Conservation (phyloP, 2,113 vertebrate genomes). For the Hippocampus mohnikei region DNA sequence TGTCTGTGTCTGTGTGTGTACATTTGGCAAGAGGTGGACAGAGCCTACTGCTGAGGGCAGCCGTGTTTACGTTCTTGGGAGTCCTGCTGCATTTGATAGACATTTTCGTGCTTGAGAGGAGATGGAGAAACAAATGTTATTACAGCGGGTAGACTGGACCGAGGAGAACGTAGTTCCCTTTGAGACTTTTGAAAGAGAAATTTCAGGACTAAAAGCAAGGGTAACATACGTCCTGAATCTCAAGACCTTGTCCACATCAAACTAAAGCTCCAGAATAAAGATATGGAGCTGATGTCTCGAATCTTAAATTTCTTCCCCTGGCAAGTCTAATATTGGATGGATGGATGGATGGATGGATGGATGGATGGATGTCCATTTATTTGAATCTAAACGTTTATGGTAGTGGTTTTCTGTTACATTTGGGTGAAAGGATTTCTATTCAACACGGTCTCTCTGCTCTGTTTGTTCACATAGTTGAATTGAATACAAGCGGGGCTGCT, state of each 20-base stretch:
- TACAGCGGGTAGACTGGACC: constrained; percentile 25
- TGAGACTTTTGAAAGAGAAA: neutral
- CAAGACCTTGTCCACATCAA: neutral
- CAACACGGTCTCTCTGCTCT: no score
- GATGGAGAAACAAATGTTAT: constrained; percentile 37
- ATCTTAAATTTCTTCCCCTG: neutral
- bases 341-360: no score
- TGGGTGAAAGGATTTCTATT: no score
- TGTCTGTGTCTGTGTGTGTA: neutral
- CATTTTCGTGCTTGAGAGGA: constrained; percentile 42
- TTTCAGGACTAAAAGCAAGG: neutral
- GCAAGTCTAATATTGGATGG: neutral
- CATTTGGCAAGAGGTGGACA: constrained; percentile 36
- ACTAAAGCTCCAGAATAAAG: neutral
- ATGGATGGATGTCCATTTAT: no score
- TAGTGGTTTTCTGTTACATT: no score
- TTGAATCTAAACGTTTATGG: no score
- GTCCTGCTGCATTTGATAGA: constrained; percentile 56
- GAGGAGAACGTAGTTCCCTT: no score
- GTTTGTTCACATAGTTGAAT: no score
- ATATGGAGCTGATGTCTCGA: neutral
- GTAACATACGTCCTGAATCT: neutral
- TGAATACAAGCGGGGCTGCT: no score
- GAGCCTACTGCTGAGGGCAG: constrained; percentile 38
- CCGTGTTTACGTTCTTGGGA: constrained; percentile 53